These are phyloP conservation scores for Orcinus orca DNA, from an alignment of 2,113 vertebrate genomes.

Conservation along the genomic window DNA sequence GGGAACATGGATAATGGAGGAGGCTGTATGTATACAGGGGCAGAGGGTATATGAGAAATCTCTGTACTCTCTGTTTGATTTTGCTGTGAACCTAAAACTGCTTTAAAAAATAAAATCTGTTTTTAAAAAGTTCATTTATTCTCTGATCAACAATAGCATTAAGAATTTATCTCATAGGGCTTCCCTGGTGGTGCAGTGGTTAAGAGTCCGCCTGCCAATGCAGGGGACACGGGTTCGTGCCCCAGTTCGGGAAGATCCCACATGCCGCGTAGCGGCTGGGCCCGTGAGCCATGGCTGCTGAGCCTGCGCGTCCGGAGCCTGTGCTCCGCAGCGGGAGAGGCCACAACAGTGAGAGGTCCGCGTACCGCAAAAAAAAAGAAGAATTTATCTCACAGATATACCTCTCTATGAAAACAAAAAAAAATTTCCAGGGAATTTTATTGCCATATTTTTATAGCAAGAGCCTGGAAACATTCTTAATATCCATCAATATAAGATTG, in stretches of 20 bases:
- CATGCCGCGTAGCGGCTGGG: no score
- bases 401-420: not conserved
- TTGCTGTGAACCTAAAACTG: not conserved
- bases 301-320: no score
- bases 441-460: not conserved
- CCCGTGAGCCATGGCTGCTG: no score
- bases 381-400: not conserved
- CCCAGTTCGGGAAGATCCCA: accelerated
- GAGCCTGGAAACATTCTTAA: not conserved
- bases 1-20: not conserved
- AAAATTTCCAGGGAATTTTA: not conserved
- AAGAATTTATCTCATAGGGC: not conserved
- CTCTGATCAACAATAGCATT: not conserved
- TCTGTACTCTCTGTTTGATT: not conserved
- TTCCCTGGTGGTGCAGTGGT: no score
- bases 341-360: no score
- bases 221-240: no score
- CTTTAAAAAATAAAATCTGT: not conserved
- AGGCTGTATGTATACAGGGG: not conserved
- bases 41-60: not conserved
- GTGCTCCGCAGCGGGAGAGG: no score
- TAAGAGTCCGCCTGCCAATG: no score
- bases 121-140: not conserved
- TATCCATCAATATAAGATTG: not conserved
- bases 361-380: not conserved